Base-by-base conservation (phyloP, 2,888 invertebrate genomes). In the Ectemnius continuus region DNA sequence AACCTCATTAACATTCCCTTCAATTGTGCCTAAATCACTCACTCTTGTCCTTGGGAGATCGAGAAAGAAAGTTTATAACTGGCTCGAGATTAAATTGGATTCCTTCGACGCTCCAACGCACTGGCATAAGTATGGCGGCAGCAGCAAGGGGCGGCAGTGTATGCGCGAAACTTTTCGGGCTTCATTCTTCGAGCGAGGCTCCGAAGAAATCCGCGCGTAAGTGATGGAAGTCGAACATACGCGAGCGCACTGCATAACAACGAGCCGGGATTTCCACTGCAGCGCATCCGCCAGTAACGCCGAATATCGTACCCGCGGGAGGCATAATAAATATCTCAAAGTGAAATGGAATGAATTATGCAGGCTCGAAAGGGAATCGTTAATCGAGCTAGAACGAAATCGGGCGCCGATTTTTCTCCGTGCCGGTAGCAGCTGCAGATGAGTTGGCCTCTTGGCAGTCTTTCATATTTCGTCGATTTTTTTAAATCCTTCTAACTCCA, bases 81-180 rank as follows among this genome's bases (percentile, higher is more conserved):
- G 59, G 61, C 62, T 36, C 65, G 64, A 73, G 77, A 84, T 85
- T 81, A 84, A 82, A 85, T 85, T 79, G 80, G 79, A 83, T 78
- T 68, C 73, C 56, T 57, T 48, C 47, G 18, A n/a, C 48, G 23
- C 64, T 26, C n/a, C 6, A 56, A 28, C 36, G 16, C 59, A 66
- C 71, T 74, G 61, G 62, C 60, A 64, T 36, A 75, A 74, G 64
- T 56, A 52, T 26, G 47, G 20, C 36, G 23, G 46, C 11, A 16
- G 56, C 62, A 64, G 8, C 28, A 56, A 62, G 62, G 56, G 20
- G 20, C 61, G 63, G 61, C 63, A 52, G 70, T 36, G 26, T 14
- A 28, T 16, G 13, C 36, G 28, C 26, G 4, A 36, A 60, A 14
- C 14, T 28, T 26, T 45, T 61, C 13, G 36, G 18, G 45, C 4